phyloP scores from a whole-genome alignment of 2,888 invertebrate genomes.

The Hyalella azteca region DNA sequence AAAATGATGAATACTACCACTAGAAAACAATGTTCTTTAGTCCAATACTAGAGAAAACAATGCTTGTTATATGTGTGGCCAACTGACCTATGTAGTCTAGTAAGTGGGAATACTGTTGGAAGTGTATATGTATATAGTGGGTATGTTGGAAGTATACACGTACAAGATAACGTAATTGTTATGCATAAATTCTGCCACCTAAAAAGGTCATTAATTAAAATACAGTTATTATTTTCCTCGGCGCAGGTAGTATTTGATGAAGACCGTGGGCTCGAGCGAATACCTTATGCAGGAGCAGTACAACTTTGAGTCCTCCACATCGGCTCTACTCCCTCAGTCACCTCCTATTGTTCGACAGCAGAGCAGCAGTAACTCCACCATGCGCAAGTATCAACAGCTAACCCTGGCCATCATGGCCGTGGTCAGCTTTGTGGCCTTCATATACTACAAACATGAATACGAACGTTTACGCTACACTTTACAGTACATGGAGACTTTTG shows the following conservation, averaged over 20 bases:
- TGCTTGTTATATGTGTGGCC: too few species aligned
- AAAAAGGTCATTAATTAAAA: too few species aligned
- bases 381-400: constrained; percentile 78
- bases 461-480: constrained; percentile 81
- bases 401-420: constrained; percentile 74
- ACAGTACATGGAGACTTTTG: constrained; percentile 85
- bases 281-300: constrained; percentile 30
- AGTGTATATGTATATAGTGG: too few species aligned
- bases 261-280: neutral
- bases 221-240: too few species aligned
- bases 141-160: too few species aligned
- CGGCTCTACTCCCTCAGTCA: constrained; percentile 3
- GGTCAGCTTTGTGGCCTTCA: constrained; percentile 75
- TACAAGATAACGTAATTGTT: too few species aligned
- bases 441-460: constrained; percentile 86
- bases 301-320: constrained; percentile 14
- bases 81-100: too few species aligned
- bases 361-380: constrained; percentile 63
- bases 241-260: constrained; percentile 19
- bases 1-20: too few species aligned
- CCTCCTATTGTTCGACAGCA: neutral
- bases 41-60: too few species aligned
- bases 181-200: too few species aligned
- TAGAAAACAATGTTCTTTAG: too few species aligned
- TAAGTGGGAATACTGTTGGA: too few species aligned